These are phyloP conservation scores for Latheticus oryzae DNA, from an alignment of 2,888 invertebrate genomes.

Conservation along the genomic window DNA sequence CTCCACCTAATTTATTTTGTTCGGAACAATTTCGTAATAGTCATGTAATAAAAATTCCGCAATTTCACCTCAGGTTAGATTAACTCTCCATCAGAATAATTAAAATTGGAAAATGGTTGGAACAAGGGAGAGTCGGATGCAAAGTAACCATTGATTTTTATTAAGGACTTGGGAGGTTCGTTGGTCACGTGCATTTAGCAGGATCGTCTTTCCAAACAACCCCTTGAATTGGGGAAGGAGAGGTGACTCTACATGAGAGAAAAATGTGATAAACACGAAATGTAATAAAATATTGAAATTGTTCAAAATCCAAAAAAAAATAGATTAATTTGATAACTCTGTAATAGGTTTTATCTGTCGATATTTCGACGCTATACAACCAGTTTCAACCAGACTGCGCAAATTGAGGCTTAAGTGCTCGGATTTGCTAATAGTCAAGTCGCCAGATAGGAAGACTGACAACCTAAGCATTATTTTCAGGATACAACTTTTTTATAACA, in stretches of 20 bases:
- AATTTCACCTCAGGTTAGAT: slow-evolving; percentile 22
- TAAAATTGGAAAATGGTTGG: slow-evolving; percentile 15
- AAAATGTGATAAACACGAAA: no score
- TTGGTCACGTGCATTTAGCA: slow-evolving; percentile 25
- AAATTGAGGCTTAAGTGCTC: no score
- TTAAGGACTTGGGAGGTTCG: slow-evolving; percentile 26
- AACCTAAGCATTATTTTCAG: no score
- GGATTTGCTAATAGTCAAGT: no score
- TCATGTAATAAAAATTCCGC: slow-evolving; percentile 36
- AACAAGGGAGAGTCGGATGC: slow-evolving; percentile 12
- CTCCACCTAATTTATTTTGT: slow-evolving; percentile 38
- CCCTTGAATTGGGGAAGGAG: slow-evolving; percentile 10
- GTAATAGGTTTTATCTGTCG: no score
- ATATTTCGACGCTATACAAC: no score
- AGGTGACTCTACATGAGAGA: slow-evolving; percentile 8
- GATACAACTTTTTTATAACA: no score
- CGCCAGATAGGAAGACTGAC: no score
- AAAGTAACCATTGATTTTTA: slow-evolving; percentile 32
- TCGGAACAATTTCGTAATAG: slow-evolving; percentile 41
- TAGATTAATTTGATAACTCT: no score
- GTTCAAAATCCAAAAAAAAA: no score
- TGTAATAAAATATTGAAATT: no score
- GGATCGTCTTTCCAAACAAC: slow-evolving; percentile 32
- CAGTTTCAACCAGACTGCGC: no score
- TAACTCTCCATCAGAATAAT: slow-evolving; percentile 21